Conservation (phyloP, 2,888 invertebrate species). For the Acanthosoma haemorrhoidale region DNA sequence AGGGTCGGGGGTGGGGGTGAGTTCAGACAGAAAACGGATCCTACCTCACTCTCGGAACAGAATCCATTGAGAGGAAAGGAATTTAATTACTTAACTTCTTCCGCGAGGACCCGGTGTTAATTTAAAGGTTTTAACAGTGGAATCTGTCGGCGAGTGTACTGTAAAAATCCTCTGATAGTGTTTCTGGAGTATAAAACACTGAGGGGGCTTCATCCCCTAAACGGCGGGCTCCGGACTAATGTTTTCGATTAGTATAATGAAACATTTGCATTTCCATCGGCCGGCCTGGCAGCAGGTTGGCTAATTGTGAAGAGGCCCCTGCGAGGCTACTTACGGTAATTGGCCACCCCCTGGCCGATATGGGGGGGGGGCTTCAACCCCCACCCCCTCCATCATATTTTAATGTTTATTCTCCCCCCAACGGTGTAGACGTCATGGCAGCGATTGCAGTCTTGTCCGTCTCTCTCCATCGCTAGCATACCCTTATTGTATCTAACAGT, state of each 20-base stretch:
- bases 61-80: not conserved
- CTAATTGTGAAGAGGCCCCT: not conserved
- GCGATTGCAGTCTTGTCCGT: not conserved
- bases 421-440: not conserved
- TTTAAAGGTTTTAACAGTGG: slow-evolving; percentile 9
- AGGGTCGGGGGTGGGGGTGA: not conserved
- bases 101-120: slow-evolving; percentile 12
- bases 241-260: slow-evolving; percentile 28
- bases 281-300: too few species aligned
- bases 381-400: not conserved
- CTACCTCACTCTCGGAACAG: slow-evolving; percentile 5
- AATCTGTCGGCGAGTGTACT: not conserved
- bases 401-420: slow-evolving; percentile 11
- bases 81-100: slow-evolving; percentile 14
- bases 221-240: slow-evolving; percentile 16
- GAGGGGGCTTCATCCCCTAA: not conserved
- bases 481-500: too few species aligned
- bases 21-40: not conserved
- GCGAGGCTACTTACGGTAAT: slow-evolving; percentile 20
- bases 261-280: slow-evolving; percentile 3
- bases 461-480: too few species aligned
- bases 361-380: not conserved
- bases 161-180: slow-evolving; percentile 2
- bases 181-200: slow-evolving; percentile 4
- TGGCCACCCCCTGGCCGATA: not conserved